These are phyloP conservation scores for Halesus radiatus DNA, from an alignment of 1,140 invertebrate genomes.

Conservation along the genomic window DNA sequence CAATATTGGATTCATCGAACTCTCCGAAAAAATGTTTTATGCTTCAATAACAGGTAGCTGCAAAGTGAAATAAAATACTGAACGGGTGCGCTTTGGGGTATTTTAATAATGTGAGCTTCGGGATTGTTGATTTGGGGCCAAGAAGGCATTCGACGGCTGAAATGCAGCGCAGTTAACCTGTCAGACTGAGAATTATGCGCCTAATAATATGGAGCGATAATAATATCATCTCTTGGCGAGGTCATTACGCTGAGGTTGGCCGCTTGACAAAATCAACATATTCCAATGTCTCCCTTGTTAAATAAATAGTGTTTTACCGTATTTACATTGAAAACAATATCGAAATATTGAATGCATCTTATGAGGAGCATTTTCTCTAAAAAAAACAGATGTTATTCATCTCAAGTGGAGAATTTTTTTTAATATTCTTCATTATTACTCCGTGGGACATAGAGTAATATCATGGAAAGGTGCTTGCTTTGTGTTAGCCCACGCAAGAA, in stretches of 20 bases:
- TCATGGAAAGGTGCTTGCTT: background rate
- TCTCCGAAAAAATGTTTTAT: background rate
- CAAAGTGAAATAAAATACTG: constrained; percentile 19
- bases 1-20: constrained; percentile 17
- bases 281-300: background rate
- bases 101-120: constrained; percentile 45
- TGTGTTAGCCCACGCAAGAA: background rate
- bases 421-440: background rate
- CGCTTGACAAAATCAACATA: constrained; percentile 14
- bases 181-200: constrained; percentile 21
- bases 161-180: constrained; percentile 44
- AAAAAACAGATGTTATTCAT: background rate
- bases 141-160: constrained; percentile 32
- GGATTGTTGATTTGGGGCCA: constrained; percentile 46
- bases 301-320: no score
- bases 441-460: background rate
- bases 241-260: background rate
- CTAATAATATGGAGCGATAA: constrained; percentile 7
- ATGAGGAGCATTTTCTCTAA: background rate
- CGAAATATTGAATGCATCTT: no score
- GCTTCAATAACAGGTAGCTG: constrained; percentile 14
- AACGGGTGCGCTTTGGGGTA: constrained; percentile 10
- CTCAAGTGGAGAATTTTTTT: background rate
- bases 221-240: background rate
- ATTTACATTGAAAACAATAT: no score